phyloP scores from a whole-genome alignment of 1,140 invertebrate genomes.

The Copidosoma floridanum region DNA sequence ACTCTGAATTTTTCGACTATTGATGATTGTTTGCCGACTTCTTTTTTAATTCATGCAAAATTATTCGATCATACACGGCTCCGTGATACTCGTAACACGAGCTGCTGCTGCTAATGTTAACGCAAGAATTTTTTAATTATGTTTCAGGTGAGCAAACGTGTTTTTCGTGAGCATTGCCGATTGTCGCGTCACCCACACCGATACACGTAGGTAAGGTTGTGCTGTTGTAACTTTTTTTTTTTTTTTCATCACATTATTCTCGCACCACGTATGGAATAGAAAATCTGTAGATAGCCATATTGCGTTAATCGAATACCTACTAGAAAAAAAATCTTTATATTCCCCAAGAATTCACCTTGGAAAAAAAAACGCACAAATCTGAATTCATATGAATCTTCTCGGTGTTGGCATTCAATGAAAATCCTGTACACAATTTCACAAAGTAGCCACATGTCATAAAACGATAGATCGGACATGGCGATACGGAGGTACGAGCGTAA shows the following conservation, averaged over 20 bases:
- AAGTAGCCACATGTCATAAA: background rate
- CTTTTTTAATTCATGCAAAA: background rate
- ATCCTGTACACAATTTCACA: no score
- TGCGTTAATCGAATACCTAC: no score
- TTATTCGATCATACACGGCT: slow-evolving; percentile 10
- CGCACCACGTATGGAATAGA: no score
- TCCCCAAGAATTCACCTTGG: no score
- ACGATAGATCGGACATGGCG: background rate
- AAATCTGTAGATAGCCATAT: no score
- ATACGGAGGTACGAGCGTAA: background rate
- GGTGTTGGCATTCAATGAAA: no score
- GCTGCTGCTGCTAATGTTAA: slow-evolving; percentile 7
- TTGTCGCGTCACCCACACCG: no score
- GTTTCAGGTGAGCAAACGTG: slow-evolving; percentile 21
- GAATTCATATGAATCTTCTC: no score
- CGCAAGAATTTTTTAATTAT: background rate
- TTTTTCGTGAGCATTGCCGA: background rate
- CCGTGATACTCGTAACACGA: slow-evolving; percentile 2
- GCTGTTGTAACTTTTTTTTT: background rate
- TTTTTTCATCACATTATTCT: background rate
- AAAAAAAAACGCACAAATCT: no score
- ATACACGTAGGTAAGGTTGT: slow-evolving; percentile 11
- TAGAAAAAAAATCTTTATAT: no score
- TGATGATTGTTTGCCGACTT: background rate
- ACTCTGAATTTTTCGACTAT: no score